phyloP scores from a whole-genome alignment of 2,888 invertebrate genomes.

The Chesias legatella region DNA sequence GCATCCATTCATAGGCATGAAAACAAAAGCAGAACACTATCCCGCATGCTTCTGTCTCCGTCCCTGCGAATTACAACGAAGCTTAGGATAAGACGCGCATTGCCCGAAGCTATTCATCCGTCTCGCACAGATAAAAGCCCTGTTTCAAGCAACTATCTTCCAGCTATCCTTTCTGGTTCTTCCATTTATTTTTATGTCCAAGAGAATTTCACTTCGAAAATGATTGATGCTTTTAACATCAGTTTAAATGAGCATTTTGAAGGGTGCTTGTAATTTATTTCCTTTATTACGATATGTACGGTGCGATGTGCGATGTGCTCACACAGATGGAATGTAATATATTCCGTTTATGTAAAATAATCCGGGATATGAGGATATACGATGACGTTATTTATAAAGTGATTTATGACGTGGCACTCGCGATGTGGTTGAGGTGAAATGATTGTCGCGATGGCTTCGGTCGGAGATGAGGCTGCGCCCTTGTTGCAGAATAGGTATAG shows the following conservation, averaged over 20 bases:
- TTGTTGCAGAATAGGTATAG: no score
- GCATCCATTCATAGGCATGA: no score
- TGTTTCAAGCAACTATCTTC: slow-evolving; percentile 31
- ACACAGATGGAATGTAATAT: slow-evolving; percentile 59
- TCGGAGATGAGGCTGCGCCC: neutral
- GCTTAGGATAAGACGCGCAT: slow-evolving; percentile 37
- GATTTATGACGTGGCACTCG: slow-evolving; percentile 6
- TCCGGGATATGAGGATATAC: slow-evolving; percentile 18
- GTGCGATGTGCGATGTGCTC: slow-evolving; percentile 36
- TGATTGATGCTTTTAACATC: slow-evolving; percentile 48
- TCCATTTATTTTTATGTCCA: slow-evolving; percentile 43
- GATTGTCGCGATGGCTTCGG: neutral
- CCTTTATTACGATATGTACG: slow-evolving; percentile 33
- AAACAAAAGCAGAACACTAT: no score
- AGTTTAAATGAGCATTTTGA: slow-evolving; percentile 40
- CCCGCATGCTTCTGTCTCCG: neutral
- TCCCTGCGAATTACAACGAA: slow-evolving; percentile 1
- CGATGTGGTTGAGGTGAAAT: no score
- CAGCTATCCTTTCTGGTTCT: slow-evolving; percentile 46
- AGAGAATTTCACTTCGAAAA: slow-evolving; percentile 17
- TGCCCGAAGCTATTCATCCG: slow-evolving; percentile 47
- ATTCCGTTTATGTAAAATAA: slow-evolving; percentile 47
- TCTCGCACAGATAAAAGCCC: slow-evolving; percentile 50
- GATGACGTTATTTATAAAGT: slow-evolving; percentile 2
- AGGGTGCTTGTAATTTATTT: slow-evolving; percentile 51